Base-by-base conservation (phyloP, 53 echinoderm and acorn worm genomes). In the Echinometra lucunter region DNA sequence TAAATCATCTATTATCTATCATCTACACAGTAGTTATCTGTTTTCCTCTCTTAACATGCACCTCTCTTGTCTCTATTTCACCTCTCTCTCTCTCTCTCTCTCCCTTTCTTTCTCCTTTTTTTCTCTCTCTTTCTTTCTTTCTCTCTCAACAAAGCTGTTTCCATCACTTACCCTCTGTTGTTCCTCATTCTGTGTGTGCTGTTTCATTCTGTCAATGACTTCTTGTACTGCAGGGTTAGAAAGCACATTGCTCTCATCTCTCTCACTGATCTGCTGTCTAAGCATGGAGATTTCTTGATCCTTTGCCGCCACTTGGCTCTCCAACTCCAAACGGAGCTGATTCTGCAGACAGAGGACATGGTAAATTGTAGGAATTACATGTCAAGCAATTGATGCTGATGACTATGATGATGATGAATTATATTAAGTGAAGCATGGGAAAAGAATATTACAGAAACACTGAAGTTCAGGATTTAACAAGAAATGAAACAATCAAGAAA, bases 201-300 rank as follows among this genome's bases (percentile, higher is more conserved):
- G 88, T 94, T 82, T 94, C 88, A 95, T 58, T 32, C 74, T 83
- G 27, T 96, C 96, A 6, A 96, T 91, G 80, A 93, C 95, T 78
- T 85, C 85, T 85, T 85, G 85, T 49, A 96, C 98, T 45, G 89
- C 91, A 34, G 98, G 96, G 34, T 96, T 92, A 34, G 94, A 58
- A 34, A 97, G 75, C 35, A 85, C 94, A 44, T 97, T 96, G 47
- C 95, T 60, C 53, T 91, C 94, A 44, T 95, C 80, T 88, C 91
- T 94, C 47, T 98, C 91, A 23, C 91, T 94, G 38, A 98, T 45
- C 37, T 96, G 95, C 94, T 97, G 96, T 56, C 91, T 93, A 32
- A 98, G 95, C 38, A 57, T 38, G 60, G 92, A 70, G n/a, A 98
- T 95, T 94, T 98, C 98, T 13, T 81, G 63, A 27, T 97, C 97